Conservation (phyloP, 2,797 vertebrate genomes). For the Sitta carolinensis region DNA sequence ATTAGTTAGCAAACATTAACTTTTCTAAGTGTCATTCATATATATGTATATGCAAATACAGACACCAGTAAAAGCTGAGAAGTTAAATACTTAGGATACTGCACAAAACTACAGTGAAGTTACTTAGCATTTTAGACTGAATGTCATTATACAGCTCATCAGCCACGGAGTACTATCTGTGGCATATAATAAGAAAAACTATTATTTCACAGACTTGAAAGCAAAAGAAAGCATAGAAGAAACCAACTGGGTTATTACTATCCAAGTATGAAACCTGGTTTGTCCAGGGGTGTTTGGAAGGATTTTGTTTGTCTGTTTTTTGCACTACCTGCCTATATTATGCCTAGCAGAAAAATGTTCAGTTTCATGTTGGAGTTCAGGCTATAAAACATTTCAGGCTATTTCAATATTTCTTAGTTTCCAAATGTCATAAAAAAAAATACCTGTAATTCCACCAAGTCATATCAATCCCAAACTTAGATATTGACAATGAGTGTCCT, state of each 20-base stretch:
- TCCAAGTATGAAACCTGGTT: background rate
- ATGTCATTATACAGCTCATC: background rate
- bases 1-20: slow-evolving; percentile 70
- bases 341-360: background rate
- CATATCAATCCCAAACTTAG: background rate
- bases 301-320: background rate
- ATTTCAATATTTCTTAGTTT: background rate
- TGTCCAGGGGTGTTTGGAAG: background rate
- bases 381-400: background rate
- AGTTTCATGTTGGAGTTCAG: background rate
- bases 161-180: background rate
- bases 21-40: slow-evolving; percentile 46
- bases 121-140: background rate
- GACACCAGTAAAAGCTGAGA: background rate
- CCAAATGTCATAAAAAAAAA: background rate
- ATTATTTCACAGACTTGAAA: background rate
- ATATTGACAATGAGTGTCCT: background rate
- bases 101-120: background rate
- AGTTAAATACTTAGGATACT: background rate
- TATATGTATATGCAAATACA: slow-evolving; percentile 28
- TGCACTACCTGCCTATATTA: rapidly evolving
- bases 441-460: background rate
- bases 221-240: background rate
- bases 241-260: background rate
- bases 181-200: background rate